A percentile compares a stretch with the other conserved stretches of the same genome.
Conservation (phyloP, 2,888 invertebrate genomes). For the Hydrotaea diabolus region DNA sequence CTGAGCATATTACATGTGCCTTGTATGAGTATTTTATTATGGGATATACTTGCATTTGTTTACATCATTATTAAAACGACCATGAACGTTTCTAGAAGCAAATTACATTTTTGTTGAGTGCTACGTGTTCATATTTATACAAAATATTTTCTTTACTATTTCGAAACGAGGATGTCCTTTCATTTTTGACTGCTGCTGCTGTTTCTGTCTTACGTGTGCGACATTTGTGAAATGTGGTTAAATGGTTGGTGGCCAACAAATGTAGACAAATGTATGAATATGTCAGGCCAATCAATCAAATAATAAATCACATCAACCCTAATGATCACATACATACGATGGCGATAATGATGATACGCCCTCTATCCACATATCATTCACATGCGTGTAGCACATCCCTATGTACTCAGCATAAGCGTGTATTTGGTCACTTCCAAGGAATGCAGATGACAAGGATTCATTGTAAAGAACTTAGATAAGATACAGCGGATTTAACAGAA, state of each 20-base stretch:
- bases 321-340: neutral
- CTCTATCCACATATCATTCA: neutral
- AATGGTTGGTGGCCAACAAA: neutral
- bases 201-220: neutral
- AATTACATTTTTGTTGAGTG: slow-evolving; percentile 33
- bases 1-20: neutral
- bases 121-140: slow-evolving; percentile 31
- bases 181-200: neutral
- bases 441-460: slow-evolving; percentile 7
- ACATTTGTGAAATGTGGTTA: neutral
- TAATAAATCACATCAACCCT: slow-evolving; percentile 14
- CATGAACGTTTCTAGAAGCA: neutral
- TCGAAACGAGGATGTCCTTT: too few relatives aligned
- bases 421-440: neutral
- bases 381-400: neutral
- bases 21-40: neutral
- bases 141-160: neutral
- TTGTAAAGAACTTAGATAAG: neutral
- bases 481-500: neutral
- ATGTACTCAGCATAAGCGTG: too few relatives aligned
- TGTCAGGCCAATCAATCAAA: slow-evolving; percentile 32
- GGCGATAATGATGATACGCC: too few relatives aligned
- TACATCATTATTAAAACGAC: slow-evolving; percentile 29
- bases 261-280: slow-evolving; percentile 26
- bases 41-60: slow-evolving; percentile 22